Conservation (phyloP, 2,797 vertebrate species). For the Aselliscus stoliczkanus region DNA sequence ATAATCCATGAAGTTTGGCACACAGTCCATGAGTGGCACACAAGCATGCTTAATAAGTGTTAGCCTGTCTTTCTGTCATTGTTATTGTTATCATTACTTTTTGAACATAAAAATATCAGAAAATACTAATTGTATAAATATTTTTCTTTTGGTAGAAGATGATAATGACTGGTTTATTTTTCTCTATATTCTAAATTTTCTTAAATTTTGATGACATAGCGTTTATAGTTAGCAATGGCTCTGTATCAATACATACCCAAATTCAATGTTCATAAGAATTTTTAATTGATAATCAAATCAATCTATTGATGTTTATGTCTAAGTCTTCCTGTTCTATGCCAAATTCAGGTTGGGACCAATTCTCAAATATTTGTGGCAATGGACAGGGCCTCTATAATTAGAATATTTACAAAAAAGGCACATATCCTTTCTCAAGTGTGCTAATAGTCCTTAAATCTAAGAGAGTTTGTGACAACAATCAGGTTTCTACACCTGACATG, state of each 20-base stretch:
- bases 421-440: neutral
- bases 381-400: neutral
- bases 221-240: neutral
- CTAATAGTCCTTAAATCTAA: neutral
- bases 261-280: neutral
- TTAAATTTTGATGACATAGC: neutral
- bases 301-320: neutral
- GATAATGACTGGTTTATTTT: neutral
- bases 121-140: neutral
- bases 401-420: neutral
- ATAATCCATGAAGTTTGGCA: neutral
- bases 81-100: neutral
- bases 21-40: no score
- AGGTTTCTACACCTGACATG: no score
- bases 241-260: neutral
- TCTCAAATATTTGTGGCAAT: neutral
- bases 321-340: neutral
- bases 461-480: neutral
- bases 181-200: neutral
- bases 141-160: neutral
- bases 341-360: neutral
- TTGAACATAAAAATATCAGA: neutral
- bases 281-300: neutral
- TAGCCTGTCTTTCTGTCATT: neutral
- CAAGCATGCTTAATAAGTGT: neutral